These are phyloP conservation scores for Nasonia vitripennis DNA, from an alignment of 1,140 invertebrate genomes.

Conservation along the genomic window DNA sequence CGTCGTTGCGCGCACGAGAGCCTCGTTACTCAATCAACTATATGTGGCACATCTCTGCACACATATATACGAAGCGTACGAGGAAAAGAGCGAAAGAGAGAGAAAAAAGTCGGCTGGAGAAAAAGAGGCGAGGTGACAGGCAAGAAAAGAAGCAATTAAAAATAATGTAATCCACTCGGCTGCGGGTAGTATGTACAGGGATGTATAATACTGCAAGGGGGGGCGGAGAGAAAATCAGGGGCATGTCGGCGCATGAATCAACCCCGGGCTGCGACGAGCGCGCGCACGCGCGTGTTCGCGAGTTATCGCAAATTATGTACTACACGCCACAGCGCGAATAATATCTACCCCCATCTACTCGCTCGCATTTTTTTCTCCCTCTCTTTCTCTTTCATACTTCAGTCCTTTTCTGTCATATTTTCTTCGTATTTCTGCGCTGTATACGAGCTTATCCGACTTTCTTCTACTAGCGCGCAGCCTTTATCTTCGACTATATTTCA, in stretches of 20 bases:
- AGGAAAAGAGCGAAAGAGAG: neutral
- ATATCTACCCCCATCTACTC: conserved; percentile 12
- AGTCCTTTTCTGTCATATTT: neutral
- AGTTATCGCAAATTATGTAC: conserved; percentile 51
- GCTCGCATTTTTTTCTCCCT: neutral
- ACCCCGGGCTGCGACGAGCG: neutral
- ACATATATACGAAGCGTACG: neutral
- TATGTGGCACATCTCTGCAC: too few relatives aligned
- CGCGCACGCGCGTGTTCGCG: conserved; percentile 41
- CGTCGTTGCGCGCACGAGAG: conserved; percentile 8
- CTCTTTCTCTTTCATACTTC: neutral
- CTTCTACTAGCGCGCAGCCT: neutral
- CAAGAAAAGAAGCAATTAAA: conserved; percentile 50
- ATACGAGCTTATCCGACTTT: neutral
- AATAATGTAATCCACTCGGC: conserved; percentile 44
- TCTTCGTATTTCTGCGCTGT: neutral
- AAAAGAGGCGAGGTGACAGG: conserved; percentile 17
- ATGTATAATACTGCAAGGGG: neutral
- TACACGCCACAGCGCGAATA: conserved; percentile 34
- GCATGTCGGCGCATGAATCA: conserved; percentile 49
- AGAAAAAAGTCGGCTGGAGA: neutral
- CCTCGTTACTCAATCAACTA: conserved; percentile 31
- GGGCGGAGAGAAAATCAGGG: conserved; percentile 35
- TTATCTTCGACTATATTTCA: neutral
- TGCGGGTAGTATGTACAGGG: neutral